Evolutionary conservation across 2,797 vertebrate species (phyloP).

Genomic region (Sebastes dallii): DNA sequence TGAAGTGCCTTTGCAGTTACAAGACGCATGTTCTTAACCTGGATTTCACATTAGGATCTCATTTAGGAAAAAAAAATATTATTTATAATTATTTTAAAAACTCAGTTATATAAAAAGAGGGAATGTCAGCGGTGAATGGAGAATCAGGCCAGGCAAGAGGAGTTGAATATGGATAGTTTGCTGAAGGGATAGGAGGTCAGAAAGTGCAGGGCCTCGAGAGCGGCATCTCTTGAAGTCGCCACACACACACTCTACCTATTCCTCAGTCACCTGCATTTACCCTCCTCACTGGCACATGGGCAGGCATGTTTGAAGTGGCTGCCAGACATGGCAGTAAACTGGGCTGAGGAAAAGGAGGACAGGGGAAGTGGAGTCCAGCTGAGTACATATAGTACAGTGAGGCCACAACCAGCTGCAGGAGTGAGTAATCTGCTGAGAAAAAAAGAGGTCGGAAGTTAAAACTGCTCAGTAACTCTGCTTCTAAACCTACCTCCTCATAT

Average conservation of each 20-base stretch:
- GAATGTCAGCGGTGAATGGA: not conserved
- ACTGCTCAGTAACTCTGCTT: constrained; percentile 6
- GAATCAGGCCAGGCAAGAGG: not conserved
- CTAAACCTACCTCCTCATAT: not conserved
- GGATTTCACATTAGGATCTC: not conserved
- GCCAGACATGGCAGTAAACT: constrained; percentile 51
- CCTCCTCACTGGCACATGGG: constrained; percentile 21
- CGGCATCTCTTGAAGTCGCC: not conserved
- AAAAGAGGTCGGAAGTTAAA: constrained; percentile 20
- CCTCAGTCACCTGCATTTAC: constrained; percentile 27
- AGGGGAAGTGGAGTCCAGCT: constrained; percentile 57
- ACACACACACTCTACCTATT: constrained; percentile 1
- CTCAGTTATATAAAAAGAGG: not conserved
- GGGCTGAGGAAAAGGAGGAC: constrained; percentile 21
- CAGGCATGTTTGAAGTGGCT: constrained; percentile 52
- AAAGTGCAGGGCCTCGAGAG: not conserved
- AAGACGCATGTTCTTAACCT: not conserved
- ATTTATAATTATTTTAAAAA: no score
- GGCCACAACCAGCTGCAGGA: constrained; percentile 46
- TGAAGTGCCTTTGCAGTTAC: not conserved
- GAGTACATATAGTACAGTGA: constrained; percentile 51
- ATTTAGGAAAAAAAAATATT: not conserved
- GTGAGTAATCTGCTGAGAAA: constrained; percentile 32
- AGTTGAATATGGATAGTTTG: not conserved
- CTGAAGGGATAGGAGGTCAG: not conserved